Base-by-base conservation (phyloP, 2,888 invertebrate genomes). In the Plemyria rubiginata region DNA sequence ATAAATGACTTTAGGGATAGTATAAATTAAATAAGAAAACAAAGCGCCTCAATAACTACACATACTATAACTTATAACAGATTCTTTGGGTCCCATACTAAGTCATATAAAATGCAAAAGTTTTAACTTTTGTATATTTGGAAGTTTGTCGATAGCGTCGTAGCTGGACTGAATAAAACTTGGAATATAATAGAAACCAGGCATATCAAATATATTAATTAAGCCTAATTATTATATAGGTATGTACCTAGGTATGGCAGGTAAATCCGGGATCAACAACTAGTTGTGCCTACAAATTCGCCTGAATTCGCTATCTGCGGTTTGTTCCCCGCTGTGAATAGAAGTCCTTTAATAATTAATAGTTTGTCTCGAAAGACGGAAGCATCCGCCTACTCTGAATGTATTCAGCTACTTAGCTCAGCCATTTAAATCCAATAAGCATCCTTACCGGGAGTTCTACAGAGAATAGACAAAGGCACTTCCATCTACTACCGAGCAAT, bases 371-470 rank as follows among this genome's bases (percentile, higher is more conserved):
- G 16, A 49, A 57, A 60, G 55, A 49, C 49, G 53, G 48, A 28
- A 56, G 54, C 16, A 45, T 45, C 43, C 29, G 38, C 57, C 48
- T 40, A 38, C 57, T 54, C 58, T 11, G 40, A 62, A 48, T 48
- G 52, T 40, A 59, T 59, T 36, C 59, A 22, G 13, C 46, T 52
- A 36, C 55, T 58, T 55, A 53, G 43, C 49, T 57, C 52, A 53
- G 56, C 56, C 56, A 56, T 64, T 64, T 49, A 48, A 53, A 64
- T 43, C 49, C 43, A 52, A 56, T 60, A 64, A 56, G 60, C 48
- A 28, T 48, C 43, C 53, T 13, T 28, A 40, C 4, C 36, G 32
- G 32, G 45, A 51, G n/a, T 32, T 52, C 16, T 41, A 43, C 11
- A 48, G 46, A 41, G 51, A 54, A 51, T 55, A 59, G 29, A 49